Base-by-base conservation (phyloP, 2,888 invertebrate genomes). In the Myathropa florea region DNA sequence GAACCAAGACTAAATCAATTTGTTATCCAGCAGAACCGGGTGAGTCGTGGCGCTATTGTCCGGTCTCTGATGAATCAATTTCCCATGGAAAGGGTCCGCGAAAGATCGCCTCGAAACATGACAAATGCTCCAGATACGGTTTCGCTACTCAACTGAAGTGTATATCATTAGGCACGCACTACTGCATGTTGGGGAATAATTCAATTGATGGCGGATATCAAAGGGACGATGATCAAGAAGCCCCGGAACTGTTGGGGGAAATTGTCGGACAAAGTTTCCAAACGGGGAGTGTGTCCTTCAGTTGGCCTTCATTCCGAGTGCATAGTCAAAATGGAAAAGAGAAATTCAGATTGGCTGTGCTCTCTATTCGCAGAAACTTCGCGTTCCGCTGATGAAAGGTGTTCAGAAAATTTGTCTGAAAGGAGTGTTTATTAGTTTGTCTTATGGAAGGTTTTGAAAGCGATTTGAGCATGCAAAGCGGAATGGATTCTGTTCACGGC, bases 51-150 rank as follows among this genome's bases (percentile, higher is more conserved):
- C 30, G 67, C 53, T 59, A 2, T 67, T 70, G 33, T 33, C 21
- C 59, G 36, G 73, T 81, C 75, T 81, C 39, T 75, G 68, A 83
- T 75, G 70, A 75, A 75, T 23, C 60, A 79, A 75, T 83, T 83
- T 79, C 63, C 68, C 63, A 21, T 67, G 30, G 39, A 72, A 63
- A 68, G 60, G 14, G 7, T 12, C 1, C 14, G 3, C 12, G 33
- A n/a, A 26, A 39, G 18, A 24, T 4, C n/a, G 26, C 28, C 18
- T 4, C 30, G 21, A 68, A 55, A 55, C 33, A 65, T 26, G 26
- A 36, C 23, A 30, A 76, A 46, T 12, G 46, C 14, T 55, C 36
- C 55, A 24, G 53, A 64, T 64, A 23, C 57, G 55, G 23, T 39
- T 78, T 78, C 55, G 28, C 23, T 30, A 23, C 26, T 60, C 61